These are phyloP conservation scores for Podiceps cristatus DNA, from an alignment of 2,113 vertebrate species.

Conservation along the genomic window DNA sequence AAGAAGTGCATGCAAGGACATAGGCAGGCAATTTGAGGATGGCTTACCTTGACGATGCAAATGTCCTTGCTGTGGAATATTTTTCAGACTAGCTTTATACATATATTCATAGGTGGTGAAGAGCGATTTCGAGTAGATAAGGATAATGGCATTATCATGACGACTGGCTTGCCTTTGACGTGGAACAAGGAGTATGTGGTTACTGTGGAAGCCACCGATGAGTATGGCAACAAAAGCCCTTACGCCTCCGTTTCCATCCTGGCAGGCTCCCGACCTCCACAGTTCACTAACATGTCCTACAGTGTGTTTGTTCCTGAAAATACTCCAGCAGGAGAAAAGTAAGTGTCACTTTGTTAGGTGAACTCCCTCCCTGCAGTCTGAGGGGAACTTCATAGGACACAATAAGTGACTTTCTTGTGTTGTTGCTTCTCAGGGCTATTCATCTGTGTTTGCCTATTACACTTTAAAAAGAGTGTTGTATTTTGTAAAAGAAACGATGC, in stretches of 20 bases:
- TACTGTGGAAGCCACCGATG: constrained; percentile 82
- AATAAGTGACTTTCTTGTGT: not conserved
- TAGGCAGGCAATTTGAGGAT: not conserved
- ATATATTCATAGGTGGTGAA: constrained; percentile 76
- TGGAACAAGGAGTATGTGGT: constrained; percentile 85
- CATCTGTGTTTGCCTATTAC: not conserved
- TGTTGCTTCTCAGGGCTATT: not conserved
- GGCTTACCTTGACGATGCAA: not conserved
- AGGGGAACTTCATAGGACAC: not conserved
- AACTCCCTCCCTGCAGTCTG: not conserved
- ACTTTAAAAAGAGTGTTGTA: not conserved
- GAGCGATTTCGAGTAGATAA: constrained; percentile 84
- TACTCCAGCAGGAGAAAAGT: constrained; percentile 79
- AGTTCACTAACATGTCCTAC: constrained; percentile 88
- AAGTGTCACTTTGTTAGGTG: constrained; percentile 61
- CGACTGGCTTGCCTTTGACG: constrained; percentile 80
- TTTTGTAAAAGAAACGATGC: not conserved
- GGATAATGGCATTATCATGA: constrained; percentile 80
- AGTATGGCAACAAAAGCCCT: constrained; percentile 74
- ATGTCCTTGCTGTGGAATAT: not conserved
- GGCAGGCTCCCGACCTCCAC: constrained; percentile 83
- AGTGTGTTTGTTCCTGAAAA: constrained; percentile 83
- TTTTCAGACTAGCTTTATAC: not conserved
- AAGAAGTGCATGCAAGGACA: not conserved
- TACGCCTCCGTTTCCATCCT: constrained; percentile 80